Evolutionary conservation across 1,140 invertebrate species (phyloP).

Genomic region (Monochamus saltuarius): DNA sequence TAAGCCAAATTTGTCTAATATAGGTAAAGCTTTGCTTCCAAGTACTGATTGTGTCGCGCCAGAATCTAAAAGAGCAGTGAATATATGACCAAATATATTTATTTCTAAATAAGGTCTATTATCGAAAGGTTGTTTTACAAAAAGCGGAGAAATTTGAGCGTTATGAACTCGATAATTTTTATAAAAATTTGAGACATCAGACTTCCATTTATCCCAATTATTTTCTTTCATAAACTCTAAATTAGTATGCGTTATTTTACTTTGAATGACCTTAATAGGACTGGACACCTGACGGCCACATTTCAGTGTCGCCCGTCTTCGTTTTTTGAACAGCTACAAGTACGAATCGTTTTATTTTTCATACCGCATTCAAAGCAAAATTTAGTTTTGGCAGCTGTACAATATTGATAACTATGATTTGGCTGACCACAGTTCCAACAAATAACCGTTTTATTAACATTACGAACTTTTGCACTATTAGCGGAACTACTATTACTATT

Average conservation of each 20-base stretch:
- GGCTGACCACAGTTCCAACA: slow-evolving; percentile 15
- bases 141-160: slow-evolving; percentile 1
- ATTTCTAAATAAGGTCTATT: slow-evolving; percentile 1
- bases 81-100: neutral
- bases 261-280: neutral
- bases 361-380: slow-evolving; percentile 10
- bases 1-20: slow-evolving; percentile 3
- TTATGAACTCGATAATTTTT: neutral
- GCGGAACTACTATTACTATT: neutral
- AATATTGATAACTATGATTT: neutral
- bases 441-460: neutral
- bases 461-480: neutral
- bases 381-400: neutral
- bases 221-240: neutral
- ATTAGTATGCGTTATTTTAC: too few species aligned
- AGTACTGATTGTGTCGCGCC: neutral
- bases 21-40: neutral
- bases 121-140: slow-evolving; percentile 8
- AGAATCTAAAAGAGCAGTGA: slow-evolving; percentile 1
- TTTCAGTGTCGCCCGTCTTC: neutral
- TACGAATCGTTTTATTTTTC: neutral
- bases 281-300: neutral
- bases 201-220: neutral
- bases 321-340: slow-evolving; percentile 6
- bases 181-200: neutral